Evolutionary conservation across 2,888 invertebrate species (phyloP).

Genomic region (Acronicta aceris): DNA sequence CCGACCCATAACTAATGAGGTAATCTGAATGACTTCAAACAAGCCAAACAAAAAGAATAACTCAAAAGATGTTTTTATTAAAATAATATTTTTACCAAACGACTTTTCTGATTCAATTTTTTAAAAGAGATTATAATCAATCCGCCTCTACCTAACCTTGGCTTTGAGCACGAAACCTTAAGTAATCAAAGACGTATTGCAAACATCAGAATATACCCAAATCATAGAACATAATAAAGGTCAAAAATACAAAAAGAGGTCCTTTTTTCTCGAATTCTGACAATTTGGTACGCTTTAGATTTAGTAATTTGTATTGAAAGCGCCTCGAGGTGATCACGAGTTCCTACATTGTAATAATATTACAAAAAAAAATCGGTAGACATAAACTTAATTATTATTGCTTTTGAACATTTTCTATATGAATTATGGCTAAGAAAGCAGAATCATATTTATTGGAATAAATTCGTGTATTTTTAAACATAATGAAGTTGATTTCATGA

Average conservation of each 20-base stretch:
- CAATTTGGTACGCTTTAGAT: slow-evolving; percentile 22
- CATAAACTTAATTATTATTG: no score
- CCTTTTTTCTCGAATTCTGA: slow-evolving; percentile 11
- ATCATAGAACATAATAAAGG: slow-evolving; percentile 18
- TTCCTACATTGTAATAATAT: slow-evolving; percentile 7
- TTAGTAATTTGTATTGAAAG: slow-evolving; percentile 21
- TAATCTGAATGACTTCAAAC: no score
- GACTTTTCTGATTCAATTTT: no score
- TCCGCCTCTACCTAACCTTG: neutral
- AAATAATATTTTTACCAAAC: no score
- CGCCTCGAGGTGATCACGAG: slow-evolving; percentile 6
- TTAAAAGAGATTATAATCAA: no score
- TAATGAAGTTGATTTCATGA: no score
- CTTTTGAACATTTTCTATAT: slow-evolving; percentile 7
- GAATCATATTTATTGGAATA: slow-evolving; percentile 2
- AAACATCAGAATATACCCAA: slow-evolving; percentile 10
- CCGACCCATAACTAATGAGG: no score
- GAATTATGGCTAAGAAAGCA: neutral
- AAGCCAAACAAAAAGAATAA: no score
- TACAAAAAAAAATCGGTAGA: no score
- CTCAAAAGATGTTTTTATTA: no score
- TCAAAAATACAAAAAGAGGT: neutral
- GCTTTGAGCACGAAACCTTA: neutral
- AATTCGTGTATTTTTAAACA: neutral
- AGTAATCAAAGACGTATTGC: neutral